Evolutionary conservation across 2,888 invertebrate genomes (phyloP).

Genomic region (Calameuta filiformis): DNA sequence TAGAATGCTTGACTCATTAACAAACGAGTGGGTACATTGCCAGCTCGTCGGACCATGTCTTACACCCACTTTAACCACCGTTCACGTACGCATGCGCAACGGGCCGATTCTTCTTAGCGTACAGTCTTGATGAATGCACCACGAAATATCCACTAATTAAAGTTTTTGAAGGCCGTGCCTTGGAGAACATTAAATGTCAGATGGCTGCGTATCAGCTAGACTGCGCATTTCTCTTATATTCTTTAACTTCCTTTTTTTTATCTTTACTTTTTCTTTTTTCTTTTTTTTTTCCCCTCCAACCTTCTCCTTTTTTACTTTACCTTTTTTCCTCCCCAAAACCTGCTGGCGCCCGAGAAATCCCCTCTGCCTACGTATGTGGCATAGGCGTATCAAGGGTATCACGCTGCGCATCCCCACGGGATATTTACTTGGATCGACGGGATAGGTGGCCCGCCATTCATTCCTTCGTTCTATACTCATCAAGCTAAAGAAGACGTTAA

Average conservation of each 20-base stretch:
- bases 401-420: constrained; percentile 38
- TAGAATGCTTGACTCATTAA: background rate
- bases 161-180: constrained; percentile 39
- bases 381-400: constrained; percentile 30
- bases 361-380: constrained; percentile 34
- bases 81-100: background rate
- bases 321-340: constrained; percentile 33
- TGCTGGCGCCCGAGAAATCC: constrained; percentile 48
- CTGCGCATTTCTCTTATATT: constrained; percentile 33
- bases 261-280: background rate
- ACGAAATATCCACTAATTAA: constrained; percentile 36
- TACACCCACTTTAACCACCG: background rate
- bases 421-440: constrained; percentile 21
- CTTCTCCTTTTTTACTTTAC: background rate
- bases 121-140: constrained; percentile 15
- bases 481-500: constrained; percentile 1
- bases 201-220: constrained; percentile 38
- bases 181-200: constrained; percentile 43
- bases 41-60: constrained; percentile 1
- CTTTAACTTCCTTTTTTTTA: background rate
- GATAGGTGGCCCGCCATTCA: constrained; percentile 1
- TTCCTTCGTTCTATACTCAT: background rate
- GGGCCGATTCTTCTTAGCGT: background rate
- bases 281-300: too few relatives aligned
- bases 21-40: background rate